These are phyloP conservation scores for Genyomyrus donnyi DNA, from an alignment of 2,113 vertebrate genomes.

Conservation along the genomic window DNA sequence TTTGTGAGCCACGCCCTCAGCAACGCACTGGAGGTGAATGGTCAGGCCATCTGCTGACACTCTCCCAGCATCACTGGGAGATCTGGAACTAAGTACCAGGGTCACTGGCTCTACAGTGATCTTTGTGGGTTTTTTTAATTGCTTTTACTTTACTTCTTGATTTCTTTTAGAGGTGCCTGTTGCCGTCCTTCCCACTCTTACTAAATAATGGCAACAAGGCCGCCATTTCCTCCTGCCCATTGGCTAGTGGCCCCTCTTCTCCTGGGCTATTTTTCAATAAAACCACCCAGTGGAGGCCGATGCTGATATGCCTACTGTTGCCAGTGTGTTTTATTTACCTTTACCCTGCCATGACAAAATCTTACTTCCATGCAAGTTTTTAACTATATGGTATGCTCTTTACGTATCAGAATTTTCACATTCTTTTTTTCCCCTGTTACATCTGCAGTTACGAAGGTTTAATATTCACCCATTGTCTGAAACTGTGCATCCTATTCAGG, in stretches of 20 bases:
- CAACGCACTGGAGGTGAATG: background rate
- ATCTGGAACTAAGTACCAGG: no score
- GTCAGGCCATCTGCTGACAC: background rate
- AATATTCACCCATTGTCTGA: background rate
- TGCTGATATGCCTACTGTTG: background rate
- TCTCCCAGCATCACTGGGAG: background rate
- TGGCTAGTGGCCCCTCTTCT: background rate
- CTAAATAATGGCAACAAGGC: background rate
- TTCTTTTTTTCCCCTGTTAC: background rate
- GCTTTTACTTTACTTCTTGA: background rate
- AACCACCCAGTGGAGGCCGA: background rate
- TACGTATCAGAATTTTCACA: background rate
- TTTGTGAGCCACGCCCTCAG: background rate
- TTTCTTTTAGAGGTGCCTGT: background rate
- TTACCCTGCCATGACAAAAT: background rate
- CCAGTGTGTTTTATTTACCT: background rate
- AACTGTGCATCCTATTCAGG: no score
- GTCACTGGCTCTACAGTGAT: no score
- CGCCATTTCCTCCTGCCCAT: background rate
- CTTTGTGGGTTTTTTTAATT: no score
- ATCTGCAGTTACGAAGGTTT: background rate
- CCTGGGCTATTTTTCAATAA: background rate
- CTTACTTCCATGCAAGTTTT: background rate
- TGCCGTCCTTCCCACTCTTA: background rate
- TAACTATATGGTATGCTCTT: background rate